Evolutionary conservation across 2,888 invertebrate genomes (phyloP).

Genomic region (Drosophila yooni): DNA sequence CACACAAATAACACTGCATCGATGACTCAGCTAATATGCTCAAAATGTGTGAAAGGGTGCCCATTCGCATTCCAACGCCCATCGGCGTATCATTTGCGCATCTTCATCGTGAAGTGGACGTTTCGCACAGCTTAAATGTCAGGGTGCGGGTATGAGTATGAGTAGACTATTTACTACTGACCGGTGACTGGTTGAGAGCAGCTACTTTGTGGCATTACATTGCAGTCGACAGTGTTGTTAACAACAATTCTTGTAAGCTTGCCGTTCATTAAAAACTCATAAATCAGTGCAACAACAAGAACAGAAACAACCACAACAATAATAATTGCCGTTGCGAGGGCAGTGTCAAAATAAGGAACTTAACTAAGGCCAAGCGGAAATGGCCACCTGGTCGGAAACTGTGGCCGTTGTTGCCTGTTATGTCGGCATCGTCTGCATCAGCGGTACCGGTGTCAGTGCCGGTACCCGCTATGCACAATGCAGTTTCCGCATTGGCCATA

Average conservation of each 20-base stretch:
- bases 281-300: slow-evolving; percentile 66
- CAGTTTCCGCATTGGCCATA: slow-evolving; percentile 71
- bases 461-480: slow-evolving; percentile 32
- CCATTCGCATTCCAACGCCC: slow-evolving; percentile 56
- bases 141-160: slow-evolving; percentile 35
- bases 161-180: slow-evolving; percentile 24
- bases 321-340: slow-evolving; percentile 72
- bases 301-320: slow-evolving; percentile 28
- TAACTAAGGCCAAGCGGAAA: slow-evolving; percentile 46
- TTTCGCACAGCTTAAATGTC: slow-evolving; percentile 56
- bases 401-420: slow-evolving; percentile 26
- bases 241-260: slow-evolving; percentile 79
- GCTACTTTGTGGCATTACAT: slow-evolving; percentile 54
- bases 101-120: slow-evolving; percentile 59
- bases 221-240: slow-evolving; percentile 65
- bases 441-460: slow-evolving; percentile 20
- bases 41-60: slow-evolving; percentile 7
- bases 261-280: slow-evolving; percentile 81
- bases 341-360: slow-evolving; percentile 64
- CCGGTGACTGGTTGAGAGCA: slow-evolving; percentile 40
- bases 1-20: not conserved
- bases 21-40: slow-evolving; percentile 28
- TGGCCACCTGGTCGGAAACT: slow-evolving; percentile 55
- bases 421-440: slow-evolving; percentile 21
- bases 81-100: slow-evolving; percentile 70